phyloP scores from a whole-genome alignment of 1,140 invertebrate species.

The Formica selysi region DNA sequence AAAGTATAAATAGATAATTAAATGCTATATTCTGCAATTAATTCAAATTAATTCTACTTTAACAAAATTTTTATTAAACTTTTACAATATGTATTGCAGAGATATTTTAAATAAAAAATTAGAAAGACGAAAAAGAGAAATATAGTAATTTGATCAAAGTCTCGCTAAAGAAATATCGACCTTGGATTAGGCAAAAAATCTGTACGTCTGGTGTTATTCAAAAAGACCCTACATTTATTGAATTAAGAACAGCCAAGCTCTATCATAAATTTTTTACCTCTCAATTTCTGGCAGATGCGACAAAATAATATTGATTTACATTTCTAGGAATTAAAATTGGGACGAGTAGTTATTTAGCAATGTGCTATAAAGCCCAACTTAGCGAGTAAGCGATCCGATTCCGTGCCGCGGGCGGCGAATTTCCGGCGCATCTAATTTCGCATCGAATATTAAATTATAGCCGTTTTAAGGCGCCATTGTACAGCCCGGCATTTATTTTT shows the following conservation, averaged over 20 bases:
- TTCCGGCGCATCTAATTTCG: slow-evolving; percentile 64
- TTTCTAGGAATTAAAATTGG: slow-evolving; percentile 45
- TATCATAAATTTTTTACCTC: not conserved
- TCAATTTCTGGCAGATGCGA: slow-evolving; percentile 48
- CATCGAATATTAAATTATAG: slow-evolving; percentile 72
- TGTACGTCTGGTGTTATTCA: not conserved
- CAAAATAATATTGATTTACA: slow-evolving; percentile 51
- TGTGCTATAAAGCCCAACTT: slow-evolving; percentile 26
- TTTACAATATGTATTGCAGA: not conserved
- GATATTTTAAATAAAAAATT: not conserved
- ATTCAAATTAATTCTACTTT: not conserved
- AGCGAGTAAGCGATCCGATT: slow-evolving; percentile 56
- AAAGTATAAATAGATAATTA: not conserved
- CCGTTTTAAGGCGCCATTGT: slow-evolving; percentile 54
- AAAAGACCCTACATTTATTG: slow-evolving; percentile 26
- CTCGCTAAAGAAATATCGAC: not conserved
- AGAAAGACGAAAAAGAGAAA: not conserved
- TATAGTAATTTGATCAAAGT: not conserved
- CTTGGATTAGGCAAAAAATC: not conserved
- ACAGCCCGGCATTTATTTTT: slow-evolving; percentile 62
- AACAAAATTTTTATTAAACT: not conserved
- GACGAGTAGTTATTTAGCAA: slow-evolving; percentile 6
- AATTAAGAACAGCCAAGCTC: slow-evolving; percentile 22
- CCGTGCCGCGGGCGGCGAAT: slow-evolving; percentile 58
- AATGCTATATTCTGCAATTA: too few species aligned